Evolutionary conservation across 2,888 invertebrate species (phyloP).

Genomic region (Leptinotarsa peninsularis): DNA sequence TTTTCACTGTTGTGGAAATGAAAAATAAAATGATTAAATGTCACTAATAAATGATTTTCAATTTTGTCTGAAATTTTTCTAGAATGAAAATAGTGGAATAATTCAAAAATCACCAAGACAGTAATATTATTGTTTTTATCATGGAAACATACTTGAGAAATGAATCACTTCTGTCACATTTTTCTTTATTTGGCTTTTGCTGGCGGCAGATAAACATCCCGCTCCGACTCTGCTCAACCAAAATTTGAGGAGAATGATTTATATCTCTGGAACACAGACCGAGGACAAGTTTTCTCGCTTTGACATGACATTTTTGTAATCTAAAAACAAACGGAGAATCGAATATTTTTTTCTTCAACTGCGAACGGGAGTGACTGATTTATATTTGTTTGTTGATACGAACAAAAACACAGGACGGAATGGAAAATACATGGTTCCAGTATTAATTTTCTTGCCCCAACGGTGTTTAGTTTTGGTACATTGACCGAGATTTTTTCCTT

Average conservation of each 20-base stretch:
- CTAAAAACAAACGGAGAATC: neutral
- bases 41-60: too few relatives aligned
- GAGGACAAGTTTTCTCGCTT: neutral
- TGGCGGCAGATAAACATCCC: neutral
- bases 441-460: slow-evolving; percentile 6
- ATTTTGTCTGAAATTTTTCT: too few relatives aligned
- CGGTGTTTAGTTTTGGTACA: neutral
- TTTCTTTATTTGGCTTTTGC: neutral
- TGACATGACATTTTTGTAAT: slow-evolving; percentile 2
- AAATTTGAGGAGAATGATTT: neutral
- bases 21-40: too few relatives aligned
- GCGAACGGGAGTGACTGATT: neutral
- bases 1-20: too few relatives aligned
- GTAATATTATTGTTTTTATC: too few relatives aligned
- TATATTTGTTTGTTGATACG: neutral
- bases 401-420: neutral
- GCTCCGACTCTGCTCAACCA: neutral
- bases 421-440: slow-evolving; percentile 1
- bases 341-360: neutral
- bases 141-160: neutral
- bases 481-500: neutral
- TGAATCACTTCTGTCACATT: neutral
- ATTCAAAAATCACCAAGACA: too few relatives aligned
- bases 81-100: too few relatives aligned
- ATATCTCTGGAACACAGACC: neutral